Evolutionary conservation across 2,113 vertebrate genomes (phyloP).

Genomic region (Brienomyrus longianalis): DNA sequence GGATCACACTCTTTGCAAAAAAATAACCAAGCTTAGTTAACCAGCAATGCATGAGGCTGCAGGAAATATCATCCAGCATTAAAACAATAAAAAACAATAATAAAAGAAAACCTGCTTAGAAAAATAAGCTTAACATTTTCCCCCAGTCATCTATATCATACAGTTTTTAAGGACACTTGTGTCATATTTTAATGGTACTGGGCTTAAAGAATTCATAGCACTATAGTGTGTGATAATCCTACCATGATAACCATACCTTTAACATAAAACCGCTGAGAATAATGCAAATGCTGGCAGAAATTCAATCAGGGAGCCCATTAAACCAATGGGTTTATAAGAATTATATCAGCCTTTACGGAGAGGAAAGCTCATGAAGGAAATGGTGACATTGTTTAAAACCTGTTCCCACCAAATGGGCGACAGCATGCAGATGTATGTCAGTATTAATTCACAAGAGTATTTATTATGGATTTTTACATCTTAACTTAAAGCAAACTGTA

Average conservation of each 20-base stretch:
- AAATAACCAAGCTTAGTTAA: neutral
- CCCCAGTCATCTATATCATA: neutral
- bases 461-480: neutral
- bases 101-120: neutral
- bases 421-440: neutral
- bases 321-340: neutral
- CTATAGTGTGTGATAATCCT: neutral
- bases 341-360: neutral
- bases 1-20: neutral
- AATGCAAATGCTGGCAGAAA: neutral
- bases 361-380: neutral
- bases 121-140: neutral
- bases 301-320: neutral
- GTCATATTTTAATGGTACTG: neutral
- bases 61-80: neutral
- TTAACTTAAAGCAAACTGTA: neutral
- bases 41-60: neutral
- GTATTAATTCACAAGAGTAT: neutral
- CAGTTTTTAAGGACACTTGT: neutral
- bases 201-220: neutral
- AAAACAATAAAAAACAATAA: neutral
- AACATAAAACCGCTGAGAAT: neutral
- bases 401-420: neutral
- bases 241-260: neutral
- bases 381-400: neutral